Conservation (phyloP, 2,113 vertebrate genomes). For the Phyllopteryx taeniolatus region DNA sequence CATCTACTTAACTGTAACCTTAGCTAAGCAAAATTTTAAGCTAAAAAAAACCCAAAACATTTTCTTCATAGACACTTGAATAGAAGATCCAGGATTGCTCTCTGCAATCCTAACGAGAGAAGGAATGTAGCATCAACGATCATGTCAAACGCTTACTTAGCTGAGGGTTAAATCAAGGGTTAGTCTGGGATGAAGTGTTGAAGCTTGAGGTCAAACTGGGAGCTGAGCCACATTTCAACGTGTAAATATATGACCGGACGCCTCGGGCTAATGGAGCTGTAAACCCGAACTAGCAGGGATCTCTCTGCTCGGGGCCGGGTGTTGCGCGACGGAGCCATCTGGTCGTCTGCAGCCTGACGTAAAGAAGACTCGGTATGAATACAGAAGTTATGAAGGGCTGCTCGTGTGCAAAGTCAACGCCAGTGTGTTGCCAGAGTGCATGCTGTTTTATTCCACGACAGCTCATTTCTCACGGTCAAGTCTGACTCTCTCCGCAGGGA, state of each 20-base stretch:
- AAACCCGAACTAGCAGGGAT: conserved; percentile 37
- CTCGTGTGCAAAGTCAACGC: conserved; percentile 48
- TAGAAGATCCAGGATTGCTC: conserved; percentile 5
- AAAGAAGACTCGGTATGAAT: conserved; percentile 12
- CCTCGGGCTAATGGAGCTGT: conserved; percentile 36
- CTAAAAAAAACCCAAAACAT: neutral
- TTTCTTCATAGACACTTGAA: neutral
- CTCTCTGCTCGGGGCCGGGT: conserved; percentile 19
- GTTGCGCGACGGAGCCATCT: conserved; percentile 23
- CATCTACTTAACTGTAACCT: neutral
- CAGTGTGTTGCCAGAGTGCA: conserved; percentile 31
- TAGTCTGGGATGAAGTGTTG: conserved; percentile 36
- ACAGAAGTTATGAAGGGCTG: conserved; percentile 26
- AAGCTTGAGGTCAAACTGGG: conserved; percentile 29
- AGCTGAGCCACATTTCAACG: conserved; percentile 28
- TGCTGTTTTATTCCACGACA: conserved; percentile 39
- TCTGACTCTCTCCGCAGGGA: conserved; percentile 21
- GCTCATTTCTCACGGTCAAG: conserved; percentile 32
- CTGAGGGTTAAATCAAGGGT: conserved; percentile 20
- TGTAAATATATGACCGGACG: conserved; percentile 43
- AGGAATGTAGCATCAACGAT: conserved; percentile 7
- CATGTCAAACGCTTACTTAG: conserved; percentile 23
- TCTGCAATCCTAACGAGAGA: neutral
- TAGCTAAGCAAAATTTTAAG: neutral
- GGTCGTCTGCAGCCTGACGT: conserved; percentile 24